phyloP scores from a whole-genome alignment of 2,113 vertebrate genomes.

The Balaeniceps rex region DNA sequence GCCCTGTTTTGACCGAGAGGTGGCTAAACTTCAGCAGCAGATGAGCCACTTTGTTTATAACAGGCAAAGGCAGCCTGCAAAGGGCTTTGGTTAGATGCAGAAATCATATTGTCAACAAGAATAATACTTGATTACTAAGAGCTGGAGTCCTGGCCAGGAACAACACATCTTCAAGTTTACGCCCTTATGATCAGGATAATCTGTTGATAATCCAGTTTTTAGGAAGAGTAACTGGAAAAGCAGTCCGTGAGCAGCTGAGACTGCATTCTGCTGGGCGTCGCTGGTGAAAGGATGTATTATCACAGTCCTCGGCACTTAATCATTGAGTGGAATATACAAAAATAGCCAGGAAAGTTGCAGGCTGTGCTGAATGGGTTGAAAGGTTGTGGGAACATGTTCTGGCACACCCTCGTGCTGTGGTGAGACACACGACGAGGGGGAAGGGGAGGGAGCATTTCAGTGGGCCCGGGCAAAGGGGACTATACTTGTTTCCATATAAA shows the following conservation, averaged over 20 bases:
- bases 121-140: background rate
- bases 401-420: background rate
- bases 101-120: background rate
- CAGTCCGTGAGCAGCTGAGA: background rate
- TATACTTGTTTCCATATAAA: conserved; percentile 1
- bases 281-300: conserved; percentile 31
- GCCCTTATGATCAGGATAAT: background rate
- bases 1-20: background rate
- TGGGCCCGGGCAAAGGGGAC: background rate
- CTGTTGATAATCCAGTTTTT: background rate
- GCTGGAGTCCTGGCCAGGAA: background rate
- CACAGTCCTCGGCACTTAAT: conserved; percentile 5
- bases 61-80: background rate
- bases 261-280: background rate
- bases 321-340: conserved; percentile 21
- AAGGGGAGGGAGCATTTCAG: background rate
- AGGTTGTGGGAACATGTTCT: conserved; percentile 61
- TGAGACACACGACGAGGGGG: background rate
- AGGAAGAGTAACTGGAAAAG: background rate
- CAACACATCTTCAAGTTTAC: background rate
- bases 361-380: conserved; percentile 40
- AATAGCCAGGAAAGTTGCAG: conserved; percentile 38
- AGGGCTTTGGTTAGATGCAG: background rate
- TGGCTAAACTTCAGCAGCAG: background rate
- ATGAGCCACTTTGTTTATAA: background rate